Conservation (phyloP, 2,113 vertebrate species). For the Cephalopterus ornatus region DNA sequence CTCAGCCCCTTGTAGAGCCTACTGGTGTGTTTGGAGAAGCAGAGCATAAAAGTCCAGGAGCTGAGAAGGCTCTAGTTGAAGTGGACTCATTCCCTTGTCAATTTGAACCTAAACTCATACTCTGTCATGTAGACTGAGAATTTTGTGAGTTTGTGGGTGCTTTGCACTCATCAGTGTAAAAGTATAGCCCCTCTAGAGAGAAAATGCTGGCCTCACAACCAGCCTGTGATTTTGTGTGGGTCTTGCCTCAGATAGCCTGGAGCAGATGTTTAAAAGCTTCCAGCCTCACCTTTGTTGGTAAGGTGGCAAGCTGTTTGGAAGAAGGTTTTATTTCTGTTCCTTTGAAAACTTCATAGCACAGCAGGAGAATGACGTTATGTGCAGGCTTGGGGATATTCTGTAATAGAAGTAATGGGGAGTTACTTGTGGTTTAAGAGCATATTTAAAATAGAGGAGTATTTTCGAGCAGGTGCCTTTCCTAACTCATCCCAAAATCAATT, state of each 20-base stretch:
- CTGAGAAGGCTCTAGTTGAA: background rate
- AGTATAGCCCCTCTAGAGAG: background rate
- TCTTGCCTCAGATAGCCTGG: background rate
- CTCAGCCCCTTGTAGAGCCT: background rate
- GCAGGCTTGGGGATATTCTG: background rate
- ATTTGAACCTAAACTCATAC: background rate
- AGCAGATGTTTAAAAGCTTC: background rate
- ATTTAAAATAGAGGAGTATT: background rate
- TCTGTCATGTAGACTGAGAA: background rate
- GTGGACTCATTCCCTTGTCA: accelerated
- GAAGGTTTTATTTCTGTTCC: background rate
- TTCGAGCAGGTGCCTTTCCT: background rate
- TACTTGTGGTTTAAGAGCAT: background rate
- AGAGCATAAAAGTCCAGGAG: background rate
- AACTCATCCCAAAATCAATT: background rate
- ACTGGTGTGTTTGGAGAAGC: background rate
- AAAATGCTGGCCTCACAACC: background rate
- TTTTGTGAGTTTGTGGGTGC: background rate
- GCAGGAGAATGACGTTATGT: background rate
- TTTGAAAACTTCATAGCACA: background rate
- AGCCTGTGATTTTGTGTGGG: background rate
- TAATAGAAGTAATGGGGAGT: background rate
- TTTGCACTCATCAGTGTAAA: background rate
- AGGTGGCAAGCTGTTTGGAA: background rate
- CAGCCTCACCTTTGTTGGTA: background rate